These are phyloP conservation scores for Agonopterix arenella DNA, from an alignment of 2,888 invertebrate genomes.

Conservation along the genomic window DNA sequence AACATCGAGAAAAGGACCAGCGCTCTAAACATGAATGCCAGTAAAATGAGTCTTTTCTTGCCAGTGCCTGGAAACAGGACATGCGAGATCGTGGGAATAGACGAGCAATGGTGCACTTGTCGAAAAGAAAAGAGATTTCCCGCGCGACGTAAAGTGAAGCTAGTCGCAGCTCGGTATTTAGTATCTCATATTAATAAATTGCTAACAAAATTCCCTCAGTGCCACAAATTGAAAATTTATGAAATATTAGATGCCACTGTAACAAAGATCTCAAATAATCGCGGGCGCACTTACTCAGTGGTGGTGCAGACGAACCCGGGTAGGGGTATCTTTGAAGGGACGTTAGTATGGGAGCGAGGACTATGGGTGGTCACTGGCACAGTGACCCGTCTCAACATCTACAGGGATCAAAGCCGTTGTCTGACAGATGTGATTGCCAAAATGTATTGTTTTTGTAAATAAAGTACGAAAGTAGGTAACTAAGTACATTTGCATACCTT, in stretches of 20 bases:
- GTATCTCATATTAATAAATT: slow-evolving; percentile 79
- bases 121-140: slow-evolving; percentile 75
- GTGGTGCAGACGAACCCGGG: slow-evolving; percentile 80
- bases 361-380: slow-evolving; percentile 78
- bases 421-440: slow-evolving; percentile 81
- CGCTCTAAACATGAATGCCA: slow-evolving; percentile 32
- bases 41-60: slow-evolving; percentile 84
- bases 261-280: slow-evolving; percentile 70
- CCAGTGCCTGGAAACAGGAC: slow-evolving; percentile 81
- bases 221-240: slow-evolving; percentile 76
- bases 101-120: slow-evolving; percentile 91
- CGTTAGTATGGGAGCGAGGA: slow-evolving; percentile 56
- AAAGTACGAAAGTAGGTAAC: background rate
- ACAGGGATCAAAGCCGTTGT: slow-evolving; percentile 84
- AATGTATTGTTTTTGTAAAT: slow-evolving; percentile 83
- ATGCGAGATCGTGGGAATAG: slow-evolving; percentile 84
- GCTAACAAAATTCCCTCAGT: slow-evolving; percentile 76
- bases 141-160: slow-evolving; percentile 63
- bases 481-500: no score
- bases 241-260: slow-evolving; percentile 41
- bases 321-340: slow-evolving; percentile 84
- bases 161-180: slow-evolving; percentile 75
- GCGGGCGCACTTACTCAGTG: slow-evolving; percentile 74
- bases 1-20: slow-evolving; percentile 30
- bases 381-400: slow-evolving; percentile 84